phyloP scores from a whole-genome alignment of 1,140 invertebrate species.

The Hyphantria cunea region DNA sequence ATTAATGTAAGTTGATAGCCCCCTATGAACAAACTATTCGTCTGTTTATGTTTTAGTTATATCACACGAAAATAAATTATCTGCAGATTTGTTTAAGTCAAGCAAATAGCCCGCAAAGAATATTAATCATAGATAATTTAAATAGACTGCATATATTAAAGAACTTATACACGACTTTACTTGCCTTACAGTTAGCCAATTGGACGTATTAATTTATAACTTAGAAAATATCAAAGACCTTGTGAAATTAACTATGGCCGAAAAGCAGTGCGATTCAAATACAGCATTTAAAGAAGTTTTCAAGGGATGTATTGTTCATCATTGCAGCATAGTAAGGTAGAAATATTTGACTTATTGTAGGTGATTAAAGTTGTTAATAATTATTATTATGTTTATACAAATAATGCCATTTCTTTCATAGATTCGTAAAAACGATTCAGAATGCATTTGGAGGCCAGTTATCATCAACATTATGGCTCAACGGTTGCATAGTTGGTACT shows the following conservation, averaged over 20 bases:
- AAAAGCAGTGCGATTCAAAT: slow-evolving; percentile 38
- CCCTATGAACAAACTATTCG: neutral
- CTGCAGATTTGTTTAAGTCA: too few relatives aligned
- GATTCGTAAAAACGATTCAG: slow-evolving; percentile 40
- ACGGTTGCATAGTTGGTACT: slow-evolving; percentile 39
- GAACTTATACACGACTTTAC: too few relatives aligned
- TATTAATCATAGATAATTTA: too few relatives aligned
- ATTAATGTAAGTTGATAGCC: too few relatives aligned
- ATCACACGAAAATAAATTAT: too few relatives aligned
- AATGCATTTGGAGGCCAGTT: slow-evolving; percentile 43
- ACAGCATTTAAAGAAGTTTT: slow-evolving; percentile 43
- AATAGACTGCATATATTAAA: too few relatives aligned
- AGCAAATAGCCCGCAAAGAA: too few relatives aligned
- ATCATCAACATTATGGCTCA: slow-evolving; percentile 35
- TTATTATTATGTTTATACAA: neutral
- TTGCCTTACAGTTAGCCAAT: slow-evolving; percentile 49
- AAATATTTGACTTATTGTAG: neutral
- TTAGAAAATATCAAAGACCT: slow-evolving; percentile 49
- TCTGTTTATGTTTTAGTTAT: too few relatives aligned
- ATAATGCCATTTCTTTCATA: slow-evolving; percentile 21
- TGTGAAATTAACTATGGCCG: slow-evolving; percentile 32
- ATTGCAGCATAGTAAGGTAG: slow-evolving; percentile 47
- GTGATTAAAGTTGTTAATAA: neutral
- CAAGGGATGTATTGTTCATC: slow-evolving; percentile 43
- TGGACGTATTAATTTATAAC: slow-evolving; percentile 53